Base-by-base conservation (phyloP, 2,113 vertebrate species). In the Vulpes ferrilata region DNA sequence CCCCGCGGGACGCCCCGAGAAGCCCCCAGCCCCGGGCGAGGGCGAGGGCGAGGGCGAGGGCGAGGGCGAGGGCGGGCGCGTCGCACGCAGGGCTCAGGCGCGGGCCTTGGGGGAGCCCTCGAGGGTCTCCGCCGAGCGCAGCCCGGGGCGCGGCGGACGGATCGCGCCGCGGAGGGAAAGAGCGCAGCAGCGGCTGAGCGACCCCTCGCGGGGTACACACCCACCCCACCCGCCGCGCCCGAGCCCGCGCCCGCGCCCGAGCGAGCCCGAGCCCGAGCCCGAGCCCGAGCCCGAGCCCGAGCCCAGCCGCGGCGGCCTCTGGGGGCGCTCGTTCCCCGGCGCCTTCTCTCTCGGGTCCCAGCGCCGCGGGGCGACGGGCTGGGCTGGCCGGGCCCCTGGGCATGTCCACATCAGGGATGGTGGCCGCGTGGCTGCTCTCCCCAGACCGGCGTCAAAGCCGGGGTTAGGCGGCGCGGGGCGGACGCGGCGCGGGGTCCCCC, bases 261-360 rank as follows among this genome's bases (percentile, higher is more conserved):
- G 43, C 5, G 43, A 43, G 43, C 43, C 43, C 5, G 43, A 43
- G 43, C 43, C 43, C 43, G 43, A 43, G 43, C 43, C 38, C 38
- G 38, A 43, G 43, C 43, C 43, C 38, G 38, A 43, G 38, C 38
- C 38, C 43, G 43, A 43, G 38, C 38, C 38, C 38, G 38, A 38
- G 38, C 38, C 38, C 38, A 35, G 38, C 38, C 38, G 43, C 43
- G 43, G 43, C 43, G 43, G 43, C 96, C 98, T 98, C 97, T 97
- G 97, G 96, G 97, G 98, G 98, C 97, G 97, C 98, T 98, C 84
- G 90, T 96, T 95, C 95, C 89, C 94, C 32, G 83, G 97, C 82
- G 92, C 92, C 95, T 95, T 88, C 88, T 88, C 59, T 92, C 80
- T 27, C 1, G 20, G 38, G 98, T 97, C 97, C 97, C 98, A 92